Evolutionary conservation across 53 echinoderm and acorn worm species (phyloP).

Genomic region (Zoroaster sp.): DNA sequence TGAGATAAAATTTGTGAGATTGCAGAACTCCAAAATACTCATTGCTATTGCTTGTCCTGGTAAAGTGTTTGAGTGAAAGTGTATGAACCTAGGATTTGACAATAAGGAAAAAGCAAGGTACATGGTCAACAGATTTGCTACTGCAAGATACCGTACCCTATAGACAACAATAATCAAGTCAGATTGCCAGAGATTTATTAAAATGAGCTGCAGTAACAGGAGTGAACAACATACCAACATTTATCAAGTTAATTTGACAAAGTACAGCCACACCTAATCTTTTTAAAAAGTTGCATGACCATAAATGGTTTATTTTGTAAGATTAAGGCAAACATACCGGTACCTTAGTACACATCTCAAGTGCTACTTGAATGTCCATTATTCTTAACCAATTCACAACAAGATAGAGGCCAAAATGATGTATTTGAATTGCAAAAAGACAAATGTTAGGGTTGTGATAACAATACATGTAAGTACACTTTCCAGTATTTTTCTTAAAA

Average conservation of each 20-base stretch:
- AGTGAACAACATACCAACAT: background rate
- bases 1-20: background rate
- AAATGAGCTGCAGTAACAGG: background rate
- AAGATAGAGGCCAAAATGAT: background rate
- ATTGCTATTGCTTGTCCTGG: background rate
- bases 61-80: background rate
- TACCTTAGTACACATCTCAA: slow-evolving; percentile 7
- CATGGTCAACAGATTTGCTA: background rate
- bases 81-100: background rate
- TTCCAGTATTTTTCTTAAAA: no score
- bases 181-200: background rate
- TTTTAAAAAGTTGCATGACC: slow-evolving; percentile 9
- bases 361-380: slow-evolving; percentile 48
- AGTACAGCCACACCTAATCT: slow-evolving; percentile 34
- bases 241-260: slow-evolving; percentile 34
- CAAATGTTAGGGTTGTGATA: background rate
- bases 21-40: background rate
- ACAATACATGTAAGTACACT: background rate
- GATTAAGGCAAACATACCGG: background rate
- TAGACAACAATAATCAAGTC: background rate
- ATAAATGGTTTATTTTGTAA: slow-evolving; percentile 33
- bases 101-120: background rate
- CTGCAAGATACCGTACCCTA: background rate
- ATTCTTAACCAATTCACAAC: slow-evolving; percentile 9
- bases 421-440: background rate